A percentile compares a stretch with the other conserved stretches of the same genome.
These are phyloP conservation scores for Salvelinus namaycush DNA, from an alignment of 2,113 vertebrate genomes.

Conservation along the genomic window DNA sequence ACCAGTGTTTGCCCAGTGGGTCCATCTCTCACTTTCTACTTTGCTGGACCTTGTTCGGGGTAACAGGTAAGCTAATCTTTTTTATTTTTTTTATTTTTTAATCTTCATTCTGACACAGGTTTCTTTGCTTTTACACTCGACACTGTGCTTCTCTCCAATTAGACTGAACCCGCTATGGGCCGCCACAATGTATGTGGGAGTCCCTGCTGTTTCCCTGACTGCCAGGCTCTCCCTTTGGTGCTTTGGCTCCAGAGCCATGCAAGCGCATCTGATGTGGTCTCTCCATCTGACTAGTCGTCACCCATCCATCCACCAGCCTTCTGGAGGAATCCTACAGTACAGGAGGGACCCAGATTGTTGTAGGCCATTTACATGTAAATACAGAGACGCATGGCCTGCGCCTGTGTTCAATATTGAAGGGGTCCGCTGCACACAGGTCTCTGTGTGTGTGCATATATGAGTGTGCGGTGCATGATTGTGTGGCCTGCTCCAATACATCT, in stretches of 20 bases:
- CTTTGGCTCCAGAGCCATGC: conserved; percentile 62
- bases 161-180: conserved; percentile 37
- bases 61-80: no score
- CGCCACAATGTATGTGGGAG: conserved; percentile 71
- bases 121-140: neutral
- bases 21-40: neutral
- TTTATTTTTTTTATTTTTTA: no score
- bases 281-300: conserved; percentile 70
- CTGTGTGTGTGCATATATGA: conserved; percentile 43
- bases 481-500: conserved; percentile 66
- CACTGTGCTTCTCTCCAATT: neutral
- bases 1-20: no score
- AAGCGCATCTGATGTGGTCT: conserved; percentile 74
- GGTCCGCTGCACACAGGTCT: conserved; percentile 69
- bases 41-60: no score
- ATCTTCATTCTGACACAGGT: no score
- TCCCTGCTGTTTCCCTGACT: conserved; percentile 74
- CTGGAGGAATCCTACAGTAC: conserved; percentile 60
- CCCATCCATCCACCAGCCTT: conserved; percentile 65
- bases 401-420: conserved; percentile 80
- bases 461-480: conserved; percentile 54
- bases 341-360: conserved; percentile 77
- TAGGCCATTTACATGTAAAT: conserved; percentile 82
- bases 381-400: conserved; percentile 71
- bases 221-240: conserved; percentile 63